Conservation (phyloP, 2,888 invertebrate species). For the Odontocerum albicorne region DNA sequence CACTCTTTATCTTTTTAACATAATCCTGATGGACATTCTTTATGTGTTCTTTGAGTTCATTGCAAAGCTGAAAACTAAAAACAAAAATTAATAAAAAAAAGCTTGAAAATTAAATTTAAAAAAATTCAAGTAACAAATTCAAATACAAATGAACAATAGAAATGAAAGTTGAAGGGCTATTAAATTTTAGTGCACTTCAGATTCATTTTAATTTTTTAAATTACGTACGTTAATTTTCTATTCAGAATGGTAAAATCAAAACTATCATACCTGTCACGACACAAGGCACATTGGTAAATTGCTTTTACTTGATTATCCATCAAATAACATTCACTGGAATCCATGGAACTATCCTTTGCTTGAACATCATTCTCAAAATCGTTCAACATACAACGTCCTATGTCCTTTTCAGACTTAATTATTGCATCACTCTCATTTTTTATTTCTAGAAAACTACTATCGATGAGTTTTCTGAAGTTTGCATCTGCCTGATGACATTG, state of each 20-base stretch:
- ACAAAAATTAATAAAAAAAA: too few species aligned
- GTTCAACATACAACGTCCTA: neutral
- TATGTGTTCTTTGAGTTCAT: conserved; percentile 23
- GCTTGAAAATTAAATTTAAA: too few species aligned
- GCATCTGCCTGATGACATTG: conserved; percentile 46
- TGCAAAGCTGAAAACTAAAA: conserved; percentile 18
- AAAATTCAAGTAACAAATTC: too few species aligned
- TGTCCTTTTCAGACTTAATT: neutral
- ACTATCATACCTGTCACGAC: neutral
- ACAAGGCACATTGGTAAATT: conserved; percentile 10
- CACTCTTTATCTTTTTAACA: neutral
- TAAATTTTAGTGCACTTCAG: too few species aligned
- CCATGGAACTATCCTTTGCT: neutral
- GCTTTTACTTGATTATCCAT: neutral
- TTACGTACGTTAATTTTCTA: too few species aligned
- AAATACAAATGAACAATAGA: neutral
- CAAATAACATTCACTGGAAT: neutral
- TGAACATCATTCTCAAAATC: conserved; percentile 2
- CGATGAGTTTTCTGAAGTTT: conserved; percentile 39
- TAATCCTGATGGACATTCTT: conserved; percentile 11
- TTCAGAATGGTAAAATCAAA: neutral
- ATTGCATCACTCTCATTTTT: conserved; percentile 8
- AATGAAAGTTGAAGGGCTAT: too few species aligned
- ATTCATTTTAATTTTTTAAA: too few species aligned
- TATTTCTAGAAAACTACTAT: neutral